phyloP scores from a whole-genome alignment of 2,113 vertebrate genomes.

The Gadus macrocephalus region DNA sequence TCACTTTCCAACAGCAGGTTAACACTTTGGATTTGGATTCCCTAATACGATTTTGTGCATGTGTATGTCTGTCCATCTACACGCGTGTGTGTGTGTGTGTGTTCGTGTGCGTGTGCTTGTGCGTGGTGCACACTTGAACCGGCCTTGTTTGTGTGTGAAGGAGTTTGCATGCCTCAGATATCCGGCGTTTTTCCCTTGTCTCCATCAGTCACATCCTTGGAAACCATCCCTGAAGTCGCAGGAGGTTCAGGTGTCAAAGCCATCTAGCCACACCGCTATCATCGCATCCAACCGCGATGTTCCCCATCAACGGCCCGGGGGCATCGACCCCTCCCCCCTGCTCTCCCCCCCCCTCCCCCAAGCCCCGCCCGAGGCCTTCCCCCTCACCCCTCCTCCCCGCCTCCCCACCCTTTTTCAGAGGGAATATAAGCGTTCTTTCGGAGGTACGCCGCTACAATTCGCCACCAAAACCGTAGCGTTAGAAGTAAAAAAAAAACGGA shows the following conservation, averaged over 20 bases:
- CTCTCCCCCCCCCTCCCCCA: background rate
- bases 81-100: background rate
- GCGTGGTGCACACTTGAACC: slow-evolving; percentile 12
- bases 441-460: slow-evolving; percentile 6
- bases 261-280: slow-evolving; percentile 31
- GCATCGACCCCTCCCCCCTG: slow-evolving; percentile 23
- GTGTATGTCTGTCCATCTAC: background rate
- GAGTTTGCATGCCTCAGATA: slow-evolving; percentile 31
- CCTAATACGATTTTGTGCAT: too few species aligned
- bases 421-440: slow-evolving; percentile 62
- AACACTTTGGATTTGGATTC: too few species aligned
- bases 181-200: slow-evolving; percentile 27
- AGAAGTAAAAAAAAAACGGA: slow-evolving; percentile 34
- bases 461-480: slow-evolving; percentile 7
- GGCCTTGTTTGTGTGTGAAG: slow-evolving; percentile 31
- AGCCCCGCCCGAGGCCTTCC: background rate
- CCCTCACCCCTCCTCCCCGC: slow-evolving; percentile 7
- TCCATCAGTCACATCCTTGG: slow-evolving; percentile 36
- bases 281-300: slow-evolving; percentile 35
- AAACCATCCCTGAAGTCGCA: slow-evolving; percentile 30
- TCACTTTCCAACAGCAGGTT: too few species aligned
- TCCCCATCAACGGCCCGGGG: too few species aligned
- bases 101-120: background rate
- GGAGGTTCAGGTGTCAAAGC: slow-evolving; percentile 53
- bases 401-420: slow-evolving; percentile 31